Conservation (phyloP, 2,797 vertebrate genomes). For the Spizella passerina region DNA sequence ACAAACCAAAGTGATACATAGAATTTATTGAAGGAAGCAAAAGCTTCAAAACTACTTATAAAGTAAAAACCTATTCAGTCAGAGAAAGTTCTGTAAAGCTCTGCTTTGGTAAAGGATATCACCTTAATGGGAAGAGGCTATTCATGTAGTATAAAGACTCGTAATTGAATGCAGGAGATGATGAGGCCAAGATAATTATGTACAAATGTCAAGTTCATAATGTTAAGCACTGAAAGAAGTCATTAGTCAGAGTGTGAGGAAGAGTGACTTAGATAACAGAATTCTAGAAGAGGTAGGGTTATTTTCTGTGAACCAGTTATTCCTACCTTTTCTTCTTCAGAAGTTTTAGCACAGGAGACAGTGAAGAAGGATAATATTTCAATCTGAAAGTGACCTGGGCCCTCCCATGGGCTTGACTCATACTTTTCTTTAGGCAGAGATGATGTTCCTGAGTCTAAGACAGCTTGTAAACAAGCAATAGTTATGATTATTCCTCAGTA, state of each 20-base stretch:
- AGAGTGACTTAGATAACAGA: not conserved
- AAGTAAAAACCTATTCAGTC: not conserved
- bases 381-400: not conserved
- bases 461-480: not conserved
- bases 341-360: not conserved
- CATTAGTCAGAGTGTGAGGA: not conserved
- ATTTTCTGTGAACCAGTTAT: not conserved
- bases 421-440: not conserved
- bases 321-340: not conserved
- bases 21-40: not conserved
- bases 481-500: not conserved
- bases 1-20: not conserved
- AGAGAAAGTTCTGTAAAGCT: not conserved
- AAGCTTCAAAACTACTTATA: not conserved
- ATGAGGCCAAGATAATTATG: not conserved
- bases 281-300: not conserved
- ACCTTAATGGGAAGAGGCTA: not conserved
- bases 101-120: not conserved
- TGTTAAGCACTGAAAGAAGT: not conserved
- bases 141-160: not conserved
- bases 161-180: not conserved
- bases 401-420: not conserved
- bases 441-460: not conserved
- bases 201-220: not conserved
- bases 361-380: not conserved